Evolutionary conservation across 1,140 invertebrate genomes (phyloP).

Genomic region (Cephus cinctus): DNA sequence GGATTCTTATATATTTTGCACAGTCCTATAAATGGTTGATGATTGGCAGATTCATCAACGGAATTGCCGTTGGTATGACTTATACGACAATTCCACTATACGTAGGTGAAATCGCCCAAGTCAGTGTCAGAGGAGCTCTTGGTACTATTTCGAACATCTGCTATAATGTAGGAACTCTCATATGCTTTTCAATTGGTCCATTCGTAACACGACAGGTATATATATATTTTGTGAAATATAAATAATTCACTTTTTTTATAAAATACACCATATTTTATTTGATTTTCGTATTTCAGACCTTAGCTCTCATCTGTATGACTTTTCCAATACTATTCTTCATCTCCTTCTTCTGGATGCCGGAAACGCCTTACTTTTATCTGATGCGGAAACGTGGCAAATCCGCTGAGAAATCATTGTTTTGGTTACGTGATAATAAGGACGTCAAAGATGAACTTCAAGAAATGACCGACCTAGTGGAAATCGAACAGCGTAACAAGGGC

Average conservation of each 20-base stretch:
- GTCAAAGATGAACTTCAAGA: slow-evolving; percentile 61
- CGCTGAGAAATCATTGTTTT: slow-evolving; percentile 55
- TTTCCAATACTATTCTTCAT: slow-evolving; percentile 59
- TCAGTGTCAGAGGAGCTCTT: slow-evolving; percentile 64
- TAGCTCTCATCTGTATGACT: slow-evolving; percentile 54
- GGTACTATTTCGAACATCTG: slow-evolving; percentile 61
- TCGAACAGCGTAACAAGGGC: slow-evolving; percentile 54
- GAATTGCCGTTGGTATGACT: slow-evolving; percentile 64
- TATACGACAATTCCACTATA: slow-evolving; percentile 64
- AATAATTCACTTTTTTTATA: too few relatives aligned
- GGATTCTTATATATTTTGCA: slow-evolving; percentile 60
- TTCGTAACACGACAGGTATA: slow-evolving; percentile 39
- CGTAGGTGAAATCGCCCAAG: slow-evolving; percentile 62
- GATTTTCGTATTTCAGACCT: too few relatives aligned
- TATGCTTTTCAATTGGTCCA: slow-evolving; percentile 53
- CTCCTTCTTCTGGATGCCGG: slow-evolving; percentile 66
- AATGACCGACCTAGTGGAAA: slow-evolving; percentile 59
- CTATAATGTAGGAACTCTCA: slow-evolving; percentile 54
- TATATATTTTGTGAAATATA: too few relatives aligned
- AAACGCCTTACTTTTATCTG: slow-evolving; percentile 70
- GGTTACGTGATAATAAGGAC: slow-evolving; percentile 57
- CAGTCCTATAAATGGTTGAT: slow-evolving; percentile 51
- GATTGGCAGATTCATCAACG: slow-evolving; percentile 55
- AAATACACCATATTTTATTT: too few relatives aligned
- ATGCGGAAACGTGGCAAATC: slow-evolving; percentile 49